Conservation (phyloP, 2,888 invertebrate genomes). For the Zhuqinia jingwanae region DNA sequence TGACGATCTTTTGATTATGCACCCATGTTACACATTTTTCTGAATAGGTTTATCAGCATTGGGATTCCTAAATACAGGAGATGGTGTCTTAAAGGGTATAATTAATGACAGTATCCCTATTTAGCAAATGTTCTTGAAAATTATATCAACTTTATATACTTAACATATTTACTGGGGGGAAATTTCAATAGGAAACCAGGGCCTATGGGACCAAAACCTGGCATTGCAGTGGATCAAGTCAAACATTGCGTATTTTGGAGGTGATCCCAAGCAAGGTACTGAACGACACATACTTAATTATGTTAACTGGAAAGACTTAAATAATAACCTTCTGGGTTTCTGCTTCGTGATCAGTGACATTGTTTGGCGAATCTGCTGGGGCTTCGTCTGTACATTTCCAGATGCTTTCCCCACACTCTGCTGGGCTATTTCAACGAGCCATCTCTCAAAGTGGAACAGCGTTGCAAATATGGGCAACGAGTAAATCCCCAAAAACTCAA, state of each 20-base stretch:
- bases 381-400: conserved; percentile 58
- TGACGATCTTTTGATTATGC: no score
- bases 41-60: background rate
- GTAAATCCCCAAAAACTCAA: conserved; percentile 67
- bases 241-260: conserved; percentile 58
- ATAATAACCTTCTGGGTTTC: no score
- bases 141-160: no score
- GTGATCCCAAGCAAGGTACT: conserved; percentile 42
- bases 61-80: conserved; percentile 63
- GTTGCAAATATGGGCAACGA: conserved; percentile 71
- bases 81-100: conserved; percentile 36
- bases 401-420: conserved; percentile 59
- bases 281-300: no score
- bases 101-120: no score
- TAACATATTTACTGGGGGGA: no score
- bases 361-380: conserved; percentile 60
- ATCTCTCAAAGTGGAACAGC: conserved; percentile 70
- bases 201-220: conserved; percentile 55
- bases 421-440: conserved; percentile 65
- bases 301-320: no score
- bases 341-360: no score
- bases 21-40: no score
- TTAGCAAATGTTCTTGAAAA: no score
- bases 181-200: conserved; percentile 51
- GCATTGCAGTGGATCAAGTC: conserved; percentile 43